Evolutionary conservation across 2,888 invertebrate species (phyloP).

Genomic region (Trichogramma dendrolimi): DNA sequence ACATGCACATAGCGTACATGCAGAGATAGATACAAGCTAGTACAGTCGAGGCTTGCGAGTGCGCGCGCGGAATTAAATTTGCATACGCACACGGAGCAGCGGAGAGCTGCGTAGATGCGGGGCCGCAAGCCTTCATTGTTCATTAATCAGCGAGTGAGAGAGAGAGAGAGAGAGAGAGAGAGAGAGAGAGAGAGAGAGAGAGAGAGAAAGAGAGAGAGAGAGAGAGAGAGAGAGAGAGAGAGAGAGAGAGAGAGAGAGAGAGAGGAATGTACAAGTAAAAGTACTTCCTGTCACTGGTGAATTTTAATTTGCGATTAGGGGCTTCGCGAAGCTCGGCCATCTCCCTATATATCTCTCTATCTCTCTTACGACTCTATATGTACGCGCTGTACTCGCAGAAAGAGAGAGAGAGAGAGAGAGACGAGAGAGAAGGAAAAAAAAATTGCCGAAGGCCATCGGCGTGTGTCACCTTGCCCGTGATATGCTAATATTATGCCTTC

Average conservation of each 20-base stretch:
- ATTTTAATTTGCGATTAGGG: too few relatives aligned
- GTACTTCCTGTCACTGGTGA: too few relatives aligned
- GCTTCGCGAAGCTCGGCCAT: too few relatives aligned
- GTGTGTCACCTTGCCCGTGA: too few relatives aligned
- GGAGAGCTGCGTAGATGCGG: background rate
- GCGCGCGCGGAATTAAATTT: conserved; percentile 19
- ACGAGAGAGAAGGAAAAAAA: too few relatives aligned
- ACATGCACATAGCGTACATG: background rate
- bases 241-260: conserved; percentile 1
- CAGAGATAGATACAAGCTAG: conserved; percentile 1
- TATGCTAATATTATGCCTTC: too few relatives aligned
- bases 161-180: background rate
- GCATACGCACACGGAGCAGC: conserved; percentile 22
- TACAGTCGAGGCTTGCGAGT: background rate
- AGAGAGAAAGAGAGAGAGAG: conserved; percentile 13
- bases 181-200: background rate
- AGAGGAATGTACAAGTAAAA: background rate
- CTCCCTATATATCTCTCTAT: background rate
- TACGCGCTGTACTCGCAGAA: background rate
- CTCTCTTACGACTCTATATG: background rate
- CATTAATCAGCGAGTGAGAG: conserved; percentile 13
- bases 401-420: too few relatives aligned
- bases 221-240: conserved; percentile 1
- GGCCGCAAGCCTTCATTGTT: conserved; percentile 14
- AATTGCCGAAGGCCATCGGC: too few relatives aligned